These are phyloP conservation scores for Neopelma chrysocephalum DNA, from an alignment of 2,797 vertebrate genomes.

Conservation along the genomic window DNA sequence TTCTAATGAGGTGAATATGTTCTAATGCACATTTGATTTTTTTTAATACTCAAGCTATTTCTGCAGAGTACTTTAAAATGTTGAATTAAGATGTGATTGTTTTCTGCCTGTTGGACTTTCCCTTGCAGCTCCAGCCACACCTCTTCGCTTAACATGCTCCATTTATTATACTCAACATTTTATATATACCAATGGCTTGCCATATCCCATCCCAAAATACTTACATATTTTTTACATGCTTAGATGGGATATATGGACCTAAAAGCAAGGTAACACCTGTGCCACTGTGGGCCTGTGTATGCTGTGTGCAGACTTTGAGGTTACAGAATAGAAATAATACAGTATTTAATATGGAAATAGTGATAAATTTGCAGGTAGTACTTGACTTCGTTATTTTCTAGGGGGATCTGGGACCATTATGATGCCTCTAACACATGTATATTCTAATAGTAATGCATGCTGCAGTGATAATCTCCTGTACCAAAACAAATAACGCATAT, in stretches of 20 bases:
- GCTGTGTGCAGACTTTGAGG: not conserved
- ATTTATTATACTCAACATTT: not conserved
- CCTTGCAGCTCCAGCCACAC: not conserved
- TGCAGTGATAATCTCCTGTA: constrained; percentile 13
- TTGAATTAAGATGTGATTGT: constrained; percentile 23
- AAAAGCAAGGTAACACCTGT: not conserved
- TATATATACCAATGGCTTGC: not conserved
- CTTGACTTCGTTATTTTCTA: not conserved
- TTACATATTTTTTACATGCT: not conserved
- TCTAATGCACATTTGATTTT: not conserved
- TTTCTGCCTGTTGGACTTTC: constrained; percentile 12
- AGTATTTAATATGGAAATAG: not conserved
- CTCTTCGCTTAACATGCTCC: not conserved
- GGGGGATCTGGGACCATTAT: not conserved
- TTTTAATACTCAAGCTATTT: constrained; percentile 9
- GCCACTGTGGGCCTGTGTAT: not conserved
- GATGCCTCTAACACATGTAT: not conserved
- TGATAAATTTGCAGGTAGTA: not conserved
- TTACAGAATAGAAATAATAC: not conserved
- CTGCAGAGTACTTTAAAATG: not conserved
- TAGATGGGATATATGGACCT: not conserved
- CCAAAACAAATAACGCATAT: constrained; percentile 33
- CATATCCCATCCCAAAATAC: not conserved
- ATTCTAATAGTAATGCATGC: not conserved
- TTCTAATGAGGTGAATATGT: not conserved